phyloP scores from a whole-genome alignment of 1,140 invertebrate species.

The Streblospio benedicti region DNA sequence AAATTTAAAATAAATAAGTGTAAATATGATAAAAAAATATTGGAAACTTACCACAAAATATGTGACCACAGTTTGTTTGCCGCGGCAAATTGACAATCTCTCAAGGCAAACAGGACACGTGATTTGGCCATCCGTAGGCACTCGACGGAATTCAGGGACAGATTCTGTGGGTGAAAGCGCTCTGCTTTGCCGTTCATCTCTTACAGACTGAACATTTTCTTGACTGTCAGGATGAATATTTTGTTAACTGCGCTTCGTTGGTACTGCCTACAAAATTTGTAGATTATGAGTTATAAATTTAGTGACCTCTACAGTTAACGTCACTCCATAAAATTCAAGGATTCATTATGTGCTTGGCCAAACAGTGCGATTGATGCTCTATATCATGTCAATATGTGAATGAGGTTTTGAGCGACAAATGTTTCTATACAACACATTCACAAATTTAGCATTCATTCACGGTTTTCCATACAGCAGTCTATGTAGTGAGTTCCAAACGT shows the following conservation, averaged over 20 bases:
- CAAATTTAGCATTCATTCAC: no score
- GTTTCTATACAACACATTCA: no score
- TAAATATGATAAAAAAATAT: neutral
- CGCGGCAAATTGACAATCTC: slow-evolving; percentile 38
- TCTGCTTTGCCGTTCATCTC: slow-evolving; percentile 21
- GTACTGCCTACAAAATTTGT: neutral
- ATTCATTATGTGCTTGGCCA: no score
- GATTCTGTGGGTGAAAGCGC: neutral
- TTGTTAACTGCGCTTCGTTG: neutral
- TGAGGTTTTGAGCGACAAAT: no score
- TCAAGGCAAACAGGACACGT: slow-evolving; percentile 48
- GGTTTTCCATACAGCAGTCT: no score
- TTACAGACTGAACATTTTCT: slow-evolving; percentile 26
- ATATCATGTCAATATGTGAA: no score
- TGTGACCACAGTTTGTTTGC: slow-evolving; percentile 54
- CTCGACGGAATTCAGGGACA: neutral
- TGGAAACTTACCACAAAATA: slow-evolving; percentile 49
- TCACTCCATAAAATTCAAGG: no score
- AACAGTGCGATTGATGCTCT: no score
- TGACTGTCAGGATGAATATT: slow-evolving; percentile 41
- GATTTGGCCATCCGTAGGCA: slow-evolving; percentile 10
- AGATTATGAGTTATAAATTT: neutral
- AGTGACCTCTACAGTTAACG: no score
- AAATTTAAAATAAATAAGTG: neutral
- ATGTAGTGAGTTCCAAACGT: no score